Base-by-base conservation (phyloP, 2,797 vertebrate genomes). In the Pseudochromis fuscus region DNA sequence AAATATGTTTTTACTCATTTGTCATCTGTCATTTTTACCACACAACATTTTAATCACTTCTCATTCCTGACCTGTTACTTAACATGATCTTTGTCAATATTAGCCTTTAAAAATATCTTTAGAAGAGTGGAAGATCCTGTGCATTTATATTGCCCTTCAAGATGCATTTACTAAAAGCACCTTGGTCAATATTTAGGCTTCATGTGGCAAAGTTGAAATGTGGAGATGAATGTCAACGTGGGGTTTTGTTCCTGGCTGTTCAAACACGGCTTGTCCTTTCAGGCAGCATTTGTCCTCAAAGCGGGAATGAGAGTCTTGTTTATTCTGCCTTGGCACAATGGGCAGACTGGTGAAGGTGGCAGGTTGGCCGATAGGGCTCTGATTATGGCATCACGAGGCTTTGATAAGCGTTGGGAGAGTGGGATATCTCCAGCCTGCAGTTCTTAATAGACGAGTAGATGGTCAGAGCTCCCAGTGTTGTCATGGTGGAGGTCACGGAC, bases 121-220 rank as follows among this genome's bases (percentile, higher is more conserved):
- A 66, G 19, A 67, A 59, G 63, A 51, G 4, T 28, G 6, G 3
- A 5, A 31, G n/a, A 42, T 63, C 25, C 13, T 64, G 7, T 66
- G 52, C 52, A 9, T 72, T 84, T 60, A 50, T 23, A 48, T 55
- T 61, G 65, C 18, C 73, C 59, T 85, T 82, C 48, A 85, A 64
- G 50, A 35, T 10, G 0, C 44, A 35, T 51, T 63, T 65, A 68
- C 56, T 57, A 24, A 66, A 66, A 77, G 71, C 57, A 40, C 73
- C 33, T 64, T 3, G 48, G 87, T 89, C 83, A 86, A 89, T 90
- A 88, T 90, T 90, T 82, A 87, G 75, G 52, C 79, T 83, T 77
- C 52, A 66, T 61, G 49, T 67, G 63, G 35, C 81, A 58, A 82
- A 75, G 74, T 79, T 71, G 70, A 82, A 88, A 64, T 31, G 49